Evolutionary conservation across 2,113 vertebrate species (phyloP).

Genomic region (Elaphurus davidianus): DNA sequence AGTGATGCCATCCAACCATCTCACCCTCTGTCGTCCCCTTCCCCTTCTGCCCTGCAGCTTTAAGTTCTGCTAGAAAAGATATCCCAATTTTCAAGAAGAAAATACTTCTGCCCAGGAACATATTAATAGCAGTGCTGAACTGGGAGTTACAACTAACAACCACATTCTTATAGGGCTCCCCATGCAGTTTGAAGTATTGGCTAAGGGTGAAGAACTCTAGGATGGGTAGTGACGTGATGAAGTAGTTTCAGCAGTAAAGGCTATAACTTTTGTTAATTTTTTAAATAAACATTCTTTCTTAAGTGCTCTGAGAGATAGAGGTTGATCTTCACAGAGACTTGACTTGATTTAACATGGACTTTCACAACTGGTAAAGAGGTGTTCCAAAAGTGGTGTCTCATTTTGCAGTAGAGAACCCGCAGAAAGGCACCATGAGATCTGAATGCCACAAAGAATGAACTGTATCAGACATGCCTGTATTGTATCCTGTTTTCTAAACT

Average conservation of each 20-base stretch:
- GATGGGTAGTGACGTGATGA: neutral
- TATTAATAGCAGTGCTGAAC: neutral
- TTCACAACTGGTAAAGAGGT: neutral
- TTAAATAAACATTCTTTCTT: neutral
- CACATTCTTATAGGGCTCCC: neutral
- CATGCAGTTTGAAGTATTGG: accelerated
- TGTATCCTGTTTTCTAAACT: neutral
- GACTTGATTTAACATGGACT: neutral
- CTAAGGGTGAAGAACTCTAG: neutral
- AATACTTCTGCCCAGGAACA: neutral
- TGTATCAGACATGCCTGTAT: neutral
- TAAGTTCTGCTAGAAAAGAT: neutral
- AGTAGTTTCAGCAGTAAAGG: neutral
- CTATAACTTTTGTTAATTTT: neutral
- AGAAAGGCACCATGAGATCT: neutral
- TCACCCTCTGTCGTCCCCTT: no score
- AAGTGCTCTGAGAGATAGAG: neutral
- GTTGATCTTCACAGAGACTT: neutral
- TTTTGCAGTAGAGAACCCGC: neutral
- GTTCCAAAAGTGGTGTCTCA: neutral
- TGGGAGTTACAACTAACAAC: neutral
- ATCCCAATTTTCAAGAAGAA: neutral
- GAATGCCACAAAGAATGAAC: neutral
- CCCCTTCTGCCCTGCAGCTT: neutral
- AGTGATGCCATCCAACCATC: no score